Conservation (phyloP, 1,140 invertebrate genomes). For the Zaprionus capensis region DNA sequence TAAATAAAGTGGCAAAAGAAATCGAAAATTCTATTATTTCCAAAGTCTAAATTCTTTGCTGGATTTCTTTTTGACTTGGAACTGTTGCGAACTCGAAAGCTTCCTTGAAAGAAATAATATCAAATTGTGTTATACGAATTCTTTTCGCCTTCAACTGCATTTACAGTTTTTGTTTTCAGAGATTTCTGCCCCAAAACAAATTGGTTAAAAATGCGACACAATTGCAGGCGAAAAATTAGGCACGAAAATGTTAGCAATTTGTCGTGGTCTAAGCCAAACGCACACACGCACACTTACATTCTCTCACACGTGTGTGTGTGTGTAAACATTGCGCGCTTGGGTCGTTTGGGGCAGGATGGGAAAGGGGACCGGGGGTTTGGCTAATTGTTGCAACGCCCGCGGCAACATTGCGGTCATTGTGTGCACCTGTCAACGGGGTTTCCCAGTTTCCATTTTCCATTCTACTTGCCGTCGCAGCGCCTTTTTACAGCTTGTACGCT, state of each 20-base stretch:
- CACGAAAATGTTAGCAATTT: conserved; percentile 69
- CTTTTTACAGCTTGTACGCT: conserved; percentile 27
- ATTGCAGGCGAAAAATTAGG: conserved; percentile 66
- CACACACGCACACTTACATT: conserved; percentile 1
- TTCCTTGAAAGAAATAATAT: neutral
- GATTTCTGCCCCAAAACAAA: neutral
- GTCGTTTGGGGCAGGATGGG: conserved; percentile 23
- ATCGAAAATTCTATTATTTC: neutral
- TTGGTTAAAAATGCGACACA: conserved; percentile 38
- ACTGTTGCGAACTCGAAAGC: neutral
- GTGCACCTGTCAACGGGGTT: conserved; percentile 62
- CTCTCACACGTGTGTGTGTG: conserved; percentile 31
- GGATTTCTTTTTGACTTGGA: neutral
- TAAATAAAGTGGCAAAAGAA: neutral
- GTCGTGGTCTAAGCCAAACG: conserved; percentile 49
- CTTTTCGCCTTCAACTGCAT: neutral
- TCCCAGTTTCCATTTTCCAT: conserved; percentile 38
- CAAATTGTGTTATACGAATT: neutral
- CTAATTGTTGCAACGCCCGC: conserved; percentile 69
- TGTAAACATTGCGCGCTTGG: conserved; percentile 56
- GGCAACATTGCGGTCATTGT: conserved; percentile 59
- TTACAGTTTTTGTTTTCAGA: neutral
- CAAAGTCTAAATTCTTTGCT: neutral
- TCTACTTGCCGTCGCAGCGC: conserved; percentile 32
- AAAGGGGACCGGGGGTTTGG: conserved; percentile 18